A percentile compares a stretch with the other conserved stretches of the same genome.
Conservation (phyloP, 2,888 invertebrate genomes). For the Eristalis tenax region DNA sequence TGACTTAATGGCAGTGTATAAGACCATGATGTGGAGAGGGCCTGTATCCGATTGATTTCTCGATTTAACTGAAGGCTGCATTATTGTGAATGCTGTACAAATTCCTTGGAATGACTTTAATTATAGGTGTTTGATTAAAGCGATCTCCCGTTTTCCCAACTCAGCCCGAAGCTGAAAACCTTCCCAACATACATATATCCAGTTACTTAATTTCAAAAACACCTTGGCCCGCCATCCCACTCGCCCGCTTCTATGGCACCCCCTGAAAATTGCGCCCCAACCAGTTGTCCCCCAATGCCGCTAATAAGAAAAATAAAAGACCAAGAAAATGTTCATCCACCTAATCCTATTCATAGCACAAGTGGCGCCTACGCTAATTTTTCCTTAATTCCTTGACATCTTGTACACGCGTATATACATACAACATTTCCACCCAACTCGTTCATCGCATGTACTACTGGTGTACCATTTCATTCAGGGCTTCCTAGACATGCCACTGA, state of each 20-base stretch:
- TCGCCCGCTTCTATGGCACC: not conserved
- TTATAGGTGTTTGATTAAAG: too few relatives aligned
- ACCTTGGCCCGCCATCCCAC: not conserved
- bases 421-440: not conserved
- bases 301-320: not conserved
- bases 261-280: not conserved
- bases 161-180: too few relatives aligned
- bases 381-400: conserved; percentile 11
- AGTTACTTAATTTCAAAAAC: not conserved
- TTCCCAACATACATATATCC: too few relatives aligned
- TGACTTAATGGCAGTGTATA: too few relatives aligned
- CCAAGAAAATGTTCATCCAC: not conserved
- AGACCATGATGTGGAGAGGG: too few relatives aligned
- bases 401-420: not conserved
- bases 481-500: conserved; percentile 13
- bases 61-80: too few relatives aligned
- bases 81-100: too few relatives aligned
- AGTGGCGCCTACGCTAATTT: conserved; percentile 35
- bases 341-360: not conserved
- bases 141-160: too few relatives aligned
- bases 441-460: not conserved
- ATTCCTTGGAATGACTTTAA: too few relatives aligned
- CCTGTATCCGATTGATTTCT: too few relatives aligned
- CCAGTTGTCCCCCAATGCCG: not conserved
- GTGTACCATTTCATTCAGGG: conserved; percentile 26